Conservation (phyloP, 2,113 vertebrate species). For the Stictonetta naevosa region DNA sequence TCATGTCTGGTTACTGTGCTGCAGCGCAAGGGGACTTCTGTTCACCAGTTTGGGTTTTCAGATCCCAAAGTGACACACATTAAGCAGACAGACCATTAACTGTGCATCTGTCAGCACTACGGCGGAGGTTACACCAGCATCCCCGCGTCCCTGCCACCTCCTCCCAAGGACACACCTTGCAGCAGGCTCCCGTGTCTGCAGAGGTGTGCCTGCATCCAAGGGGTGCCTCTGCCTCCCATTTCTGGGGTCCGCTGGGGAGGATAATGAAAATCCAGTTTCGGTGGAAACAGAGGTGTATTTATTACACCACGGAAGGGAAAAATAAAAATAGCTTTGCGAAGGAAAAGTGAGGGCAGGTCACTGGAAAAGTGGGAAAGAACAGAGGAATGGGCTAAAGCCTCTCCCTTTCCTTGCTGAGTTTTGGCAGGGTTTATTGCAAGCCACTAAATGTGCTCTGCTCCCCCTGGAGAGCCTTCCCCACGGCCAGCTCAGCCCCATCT, state of each 20-base stretch:
- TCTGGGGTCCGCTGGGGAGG: neutral
- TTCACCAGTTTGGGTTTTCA: neutral
- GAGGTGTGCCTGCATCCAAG: neutral
- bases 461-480: neutral
- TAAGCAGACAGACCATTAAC: neutral
- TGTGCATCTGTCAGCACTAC: constrained; percentile 38
- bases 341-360: neutral
- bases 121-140: neutral
- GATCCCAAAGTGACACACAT: neutral
- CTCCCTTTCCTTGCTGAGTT: neutral
- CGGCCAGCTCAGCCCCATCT: neutral
- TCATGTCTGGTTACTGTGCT: neutral
- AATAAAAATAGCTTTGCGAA: neutral
- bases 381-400: neutral
- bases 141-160: neutral
- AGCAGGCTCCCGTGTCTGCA: neutral
- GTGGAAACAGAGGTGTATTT: neutral
- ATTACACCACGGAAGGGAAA: neutral
- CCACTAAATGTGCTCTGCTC: neutral
- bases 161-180: neutral
- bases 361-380: neutral
- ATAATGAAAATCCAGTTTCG: neutral
- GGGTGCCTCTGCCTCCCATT: neutral
- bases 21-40: neutral
- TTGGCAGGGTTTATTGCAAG: neutral